Evolutionary conservation across 2,797 vertebrate genomes (phyloP), one percentile per base, ranked within the genome.

Genomic region (Anabacerthia variegaticeps): DNA sequence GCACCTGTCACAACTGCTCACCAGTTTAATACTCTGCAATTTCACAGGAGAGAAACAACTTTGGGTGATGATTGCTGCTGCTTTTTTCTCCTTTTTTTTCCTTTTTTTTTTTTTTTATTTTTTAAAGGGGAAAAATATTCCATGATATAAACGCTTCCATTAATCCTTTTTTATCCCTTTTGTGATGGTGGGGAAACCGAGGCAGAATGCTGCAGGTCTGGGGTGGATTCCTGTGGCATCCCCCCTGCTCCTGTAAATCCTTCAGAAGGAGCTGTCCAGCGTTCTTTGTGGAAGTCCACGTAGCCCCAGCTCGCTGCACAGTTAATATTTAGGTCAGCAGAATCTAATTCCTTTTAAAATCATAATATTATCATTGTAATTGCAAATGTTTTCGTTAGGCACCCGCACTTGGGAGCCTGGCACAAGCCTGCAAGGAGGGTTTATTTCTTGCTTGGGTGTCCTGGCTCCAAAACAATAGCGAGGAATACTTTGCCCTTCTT

Each of bases 1-100:
- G 97, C 96, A 94, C 83, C 94, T 97, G 96, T 96, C 97, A 97
- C 87, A 96, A 94, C 92, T 89, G 87, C 95, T 96, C 75, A 54
- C 92, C 83, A 93, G 89, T 95, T 95, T 95, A 97, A 98, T 95
- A 78, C 85, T 34, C 62, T 94, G 96, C 97, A 93, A 23, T 94
- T 94, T 67, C 77, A 71, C 52, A n/a, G 49, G 72, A 85, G 94
- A 95, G 78, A 94, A 96, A 88, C 88, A 85, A 68, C 94, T 74
- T 85, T 65, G 7, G 2, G 43, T 56, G 71, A 66, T 61, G 44
- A 77, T 56, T 88, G 58, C 63, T 4, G 3, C 24, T 37, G 9
- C 32, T 62, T 28, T 32, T 14, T 34, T 36, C 73, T 37, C 12
- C 13, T 39, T 39, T 39, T 13, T 39, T 13, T 39, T 39, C 11